Percentiles rank a stretch among this genome's conserved stretches.
phyloP scores from a whole-genome alignment of 2,888 invertebrate genomes.

The Ecdyonurus torrentis region DNA sequence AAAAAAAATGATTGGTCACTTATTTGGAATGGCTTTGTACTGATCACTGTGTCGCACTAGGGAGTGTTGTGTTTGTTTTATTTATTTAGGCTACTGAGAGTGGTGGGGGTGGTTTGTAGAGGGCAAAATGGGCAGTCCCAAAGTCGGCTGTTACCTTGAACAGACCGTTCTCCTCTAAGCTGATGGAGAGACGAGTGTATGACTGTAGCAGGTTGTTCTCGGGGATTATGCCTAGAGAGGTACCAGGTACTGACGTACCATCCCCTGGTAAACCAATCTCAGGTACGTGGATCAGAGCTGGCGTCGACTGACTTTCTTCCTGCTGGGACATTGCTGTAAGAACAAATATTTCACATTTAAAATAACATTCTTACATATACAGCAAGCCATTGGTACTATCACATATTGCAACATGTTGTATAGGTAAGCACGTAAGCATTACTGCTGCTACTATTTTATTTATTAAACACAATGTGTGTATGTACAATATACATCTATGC shows the following conservation, averaged over 20 bases:
- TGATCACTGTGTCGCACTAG: background rate
- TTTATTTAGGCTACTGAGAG: background rate
- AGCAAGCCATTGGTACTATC: too few species aligned
- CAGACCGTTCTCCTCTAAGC: slow-evolving; percentile 65
- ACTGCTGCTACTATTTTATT: too few species aligned
- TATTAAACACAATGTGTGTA: too few species aligned
- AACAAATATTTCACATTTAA: too few species aligned
- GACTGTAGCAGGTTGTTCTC: slow-evolving; percentile 74
- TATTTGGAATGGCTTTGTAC: background rate
- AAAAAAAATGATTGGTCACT: background rate
- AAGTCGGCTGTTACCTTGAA: slow-evolving; percentile 37
- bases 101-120: background rate
- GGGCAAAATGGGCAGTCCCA: background rate
- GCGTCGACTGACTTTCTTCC: slow-evolving; percentile 81
- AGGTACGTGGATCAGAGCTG: slow-evolving; percentile 54
- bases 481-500: too few species aligned
- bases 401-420: too few species aligned
- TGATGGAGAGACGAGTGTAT: slow-evolving; percentile 72
- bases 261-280: slow-evolving; percentile 16
- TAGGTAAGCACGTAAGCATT: too few species aligned
- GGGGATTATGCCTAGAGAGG: slow-evolving; percentile 64
- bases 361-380: too few species aligned
- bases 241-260: slow-evolving; percentile 28
- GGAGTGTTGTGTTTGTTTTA: too few species aligned
- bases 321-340: slow-evolving; percentile 56